phyloP scores from a whole-genome alignment of 1,140 invertebrate species.

The Cecropterus lyciades region DNA sequence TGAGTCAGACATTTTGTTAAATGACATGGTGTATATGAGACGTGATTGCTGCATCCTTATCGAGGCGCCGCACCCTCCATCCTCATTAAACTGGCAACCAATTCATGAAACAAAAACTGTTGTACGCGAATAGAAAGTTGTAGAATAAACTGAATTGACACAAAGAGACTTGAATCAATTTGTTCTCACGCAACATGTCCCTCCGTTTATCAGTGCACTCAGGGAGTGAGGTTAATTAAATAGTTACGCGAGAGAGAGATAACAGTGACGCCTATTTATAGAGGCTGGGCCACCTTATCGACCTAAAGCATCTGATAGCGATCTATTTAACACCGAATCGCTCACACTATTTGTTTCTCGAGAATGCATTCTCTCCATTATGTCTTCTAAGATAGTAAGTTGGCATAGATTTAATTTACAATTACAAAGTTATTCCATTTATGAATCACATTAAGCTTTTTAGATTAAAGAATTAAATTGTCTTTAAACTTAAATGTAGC shows the following conservation, averaged over 20 bases:
- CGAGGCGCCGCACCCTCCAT: slow-evolving; percentile 54
- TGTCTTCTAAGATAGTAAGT: slow-evolving; percentile 12
- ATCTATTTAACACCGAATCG: slow-evolving; percentile 60
- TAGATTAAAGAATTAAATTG: too few species aligned
- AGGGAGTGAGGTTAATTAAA: slow-evolving; percentile 75
- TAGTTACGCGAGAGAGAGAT: slow-evolving; percentile 69
- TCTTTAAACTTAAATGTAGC: too few species aligned
- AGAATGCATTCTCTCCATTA: slow-evolving; percentile 38
- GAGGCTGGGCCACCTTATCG: slow-evolving; percentile 66
- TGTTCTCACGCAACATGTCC: slow-evolving; percentile 72
- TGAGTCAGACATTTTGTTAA: slow-evolving; percentile 26
- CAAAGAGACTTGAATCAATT: slow-evolving; percentile 54
- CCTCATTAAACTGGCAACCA: slow-evolving; percentile 46
- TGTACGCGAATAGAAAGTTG: slow-evolving; percentile 33
- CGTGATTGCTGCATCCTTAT: slow-evolving; percentile 58
- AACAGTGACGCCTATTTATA: slow-evolving; percentile 70
- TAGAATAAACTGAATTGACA: slow-evolving; percentile 42
- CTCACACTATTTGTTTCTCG: slow-evolving; percentile 38
- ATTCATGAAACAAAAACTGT: slow-evolving; percentile 13
- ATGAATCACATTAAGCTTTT: neutral
- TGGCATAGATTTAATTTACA: too few species aligned
- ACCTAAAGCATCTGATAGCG: slow-evolving; percentile 67
- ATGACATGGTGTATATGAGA: slow-evolving; percentile 41
- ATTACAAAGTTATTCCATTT: too few species aligned
- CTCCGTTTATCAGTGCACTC: slow-evolving; percentile 67